Evolutionary conservation across 2,888 invertebrate genomes (phyloP), one percentile per base, ranked within the genome.

Genomic region (Apodemia zela): DNA sequence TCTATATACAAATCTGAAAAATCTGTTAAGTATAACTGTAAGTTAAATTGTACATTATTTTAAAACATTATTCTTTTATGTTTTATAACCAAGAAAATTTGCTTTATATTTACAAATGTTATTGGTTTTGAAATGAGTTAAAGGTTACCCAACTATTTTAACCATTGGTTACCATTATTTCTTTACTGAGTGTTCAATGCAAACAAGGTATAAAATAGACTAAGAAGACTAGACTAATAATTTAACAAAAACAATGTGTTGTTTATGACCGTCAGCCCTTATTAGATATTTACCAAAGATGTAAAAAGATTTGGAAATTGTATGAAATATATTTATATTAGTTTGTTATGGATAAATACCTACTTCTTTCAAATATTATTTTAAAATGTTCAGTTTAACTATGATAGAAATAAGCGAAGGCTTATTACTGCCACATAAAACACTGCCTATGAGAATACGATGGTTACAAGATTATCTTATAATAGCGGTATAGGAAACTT

Each of bases 251-350:
- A 6, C 49, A 65, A 67, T 65, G 76, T 81, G 79, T 82, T 81
- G 78, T 75, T 33, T 79, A 81, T 81, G 79, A 81, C 82, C 80
- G 80, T 84, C 87, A 85, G 83, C 82, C 81, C 79, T 83, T 83
- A 84, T 83, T 87, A 88, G 87, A 86, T 88, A 85, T 83, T 78
- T 84, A 87, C 90, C 90, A 90, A 90, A 90, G 90, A 90, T 89
- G 87, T 89, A 87, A 87, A 72, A 88, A 86, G 86, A 81, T 86
- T 87, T 87, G 89, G 86, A 84, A 75, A 75, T 78, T 78, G 72
- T 80, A 74, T 76, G 74, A 72, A 71, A 72, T 77, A 71, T 75
- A 71, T 69, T 75, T 71, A 75, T 33, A 33, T 33, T 33, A 33
- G 10, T 65, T 66, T 69, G 67, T 59, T 69, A 68, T 10, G 61